Percentiles rank a stretch among this genome's conserved stretches.
phyloP scores from a whole-genome alignment of 2,113 vertebrate species.

The Mastomys coucha region DNA sequence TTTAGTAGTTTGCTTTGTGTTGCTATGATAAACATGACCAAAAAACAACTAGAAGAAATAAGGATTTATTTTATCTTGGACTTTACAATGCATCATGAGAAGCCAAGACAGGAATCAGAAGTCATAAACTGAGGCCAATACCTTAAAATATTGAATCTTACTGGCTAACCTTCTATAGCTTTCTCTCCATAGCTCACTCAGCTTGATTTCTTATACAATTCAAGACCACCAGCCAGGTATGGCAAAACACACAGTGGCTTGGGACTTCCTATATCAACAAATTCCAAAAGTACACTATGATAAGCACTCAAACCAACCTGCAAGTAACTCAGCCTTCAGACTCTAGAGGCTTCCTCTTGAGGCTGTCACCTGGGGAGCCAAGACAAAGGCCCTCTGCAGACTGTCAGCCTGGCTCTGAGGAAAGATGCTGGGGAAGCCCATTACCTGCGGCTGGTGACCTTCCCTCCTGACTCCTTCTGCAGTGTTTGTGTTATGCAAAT shows the following conservation, averaged over 20 bases:
- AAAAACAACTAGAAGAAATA: no score
- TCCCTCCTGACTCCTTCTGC: no score
- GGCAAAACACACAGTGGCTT: neutral
- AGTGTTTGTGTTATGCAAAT: no score
- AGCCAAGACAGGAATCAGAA: neutral
- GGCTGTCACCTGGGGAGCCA: no score
- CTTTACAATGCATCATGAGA: neutral
- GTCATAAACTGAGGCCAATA: neutral
- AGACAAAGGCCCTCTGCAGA: no score
- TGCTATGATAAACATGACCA: neutral
- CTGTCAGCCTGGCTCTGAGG: no score
- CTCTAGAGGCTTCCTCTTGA: no score
- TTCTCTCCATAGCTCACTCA: neutral
- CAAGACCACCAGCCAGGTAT: neutral
- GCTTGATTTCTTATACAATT: neutral
- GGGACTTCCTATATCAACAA: accelerated
- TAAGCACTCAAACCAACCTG: no score
- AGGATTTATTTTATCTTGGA: neutral
- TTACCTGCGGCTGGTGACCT: no score
- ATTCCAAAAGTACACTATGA: neutral
- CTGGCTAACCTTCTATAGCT: neutral
- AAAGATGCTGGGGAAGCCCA: no score
- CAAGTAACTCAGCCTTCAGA: no score
- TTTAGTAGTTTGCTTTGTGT: neutral
- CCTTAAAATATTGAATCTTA: neutral